phyloP scores from a whole-genome alignment of 2,113 vertebrate genomes.

The Pteropus alecto region DNA sequence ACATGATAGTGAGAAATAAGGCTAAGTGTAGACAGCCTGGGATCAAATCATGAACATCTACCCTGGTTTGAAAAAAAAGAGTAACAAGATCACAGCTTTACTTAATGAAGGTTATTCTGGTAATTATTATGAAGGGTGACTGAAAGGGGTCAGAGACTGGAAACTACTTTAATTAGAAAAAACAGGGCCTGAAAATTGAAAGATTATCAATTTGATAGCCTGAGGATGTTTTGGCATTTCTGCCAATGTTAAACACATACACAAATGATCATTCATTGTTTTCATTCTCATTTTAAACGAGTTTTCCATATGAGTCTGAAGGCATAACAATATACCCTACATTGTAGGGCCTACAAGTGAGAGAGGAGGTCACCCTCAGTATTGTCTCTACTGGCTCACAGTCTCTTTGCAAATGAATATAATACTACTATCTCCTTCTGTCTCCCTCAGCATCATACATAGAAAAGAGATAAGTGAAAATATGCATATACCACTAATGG shows the following conservation, averaged over 20 bases:
- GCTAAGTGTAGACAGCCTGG: not conserved
- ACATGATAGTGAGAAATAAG: not conserved
- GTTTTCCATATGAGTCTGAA: not conserved
- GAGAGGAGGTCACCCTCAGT: not conserved
- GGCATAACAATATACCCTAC: not conserved
- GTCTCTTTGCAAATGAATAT: not conserved
- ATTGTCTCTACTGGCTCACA: not conserved
- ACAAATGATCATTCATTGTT: not conserved
- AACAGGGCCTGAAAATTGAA: not conserved
- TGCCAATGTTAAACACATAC: not conserved
- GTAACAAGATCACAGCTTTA: not conserved
- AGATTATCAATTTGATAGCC: not conserved
- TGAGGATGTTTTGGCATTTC: not conserved
- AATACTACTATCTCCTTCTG: not conserved
- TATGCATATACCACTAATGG: not conserved
- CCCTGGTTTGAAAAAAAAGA: not conserved
- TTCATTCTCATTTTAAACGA: not conserved
- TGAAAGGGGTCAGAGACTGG: not conserved
- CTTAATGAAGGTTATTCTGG: not conserved
- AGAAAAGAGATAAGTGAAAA: not conserved
- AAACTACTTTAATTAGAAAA: conserved; percentile 25
- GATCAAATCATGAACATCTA: not conserved
- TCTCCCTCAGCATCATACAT: not conserved
- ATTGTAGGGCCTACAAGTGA: too few species aligned
- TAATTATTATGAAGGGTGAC: not conserved